Conservation (phyloP, 2,797 vertebrate species). For the Trachops cirrhosus region DNA sequence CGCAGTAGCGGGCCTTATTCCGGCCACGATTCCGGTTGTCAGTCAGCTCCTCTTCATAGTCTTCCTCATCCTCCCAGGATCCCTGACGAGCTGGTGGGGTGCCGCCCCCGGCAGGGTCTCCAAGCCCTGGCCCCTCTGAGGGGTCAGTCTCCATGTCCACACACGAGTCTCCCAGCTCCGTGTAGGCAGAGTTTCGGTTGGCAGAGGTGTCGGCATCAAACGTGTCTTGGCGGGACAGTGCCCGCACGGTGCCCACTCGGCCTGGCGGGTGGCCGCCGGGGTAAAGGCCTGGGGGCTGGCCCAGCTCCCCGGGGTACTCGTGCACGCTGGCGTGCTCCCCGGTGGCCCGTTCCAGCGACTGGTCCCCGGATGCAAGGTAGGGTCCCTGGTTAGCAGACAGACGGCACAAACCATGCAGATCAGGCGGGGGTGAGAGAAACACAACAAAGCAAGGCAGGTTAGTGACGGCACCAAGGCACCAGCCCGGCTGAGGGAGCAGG, state of each 20-base stretch:
- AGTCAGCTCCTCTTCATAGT: conserved; percentile 87
- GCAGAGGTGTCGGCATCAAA: conserved; percentile 94
- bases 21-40: conserved; percentile 91
- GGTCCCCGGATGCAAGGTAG: conserved; percentile 92
- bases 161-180: conserved; percentile 93
- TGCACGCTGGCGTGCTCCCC: conserved; percentile 87
- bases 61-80: conserved; percentile 85
- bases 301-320: conserved; percentile 87
- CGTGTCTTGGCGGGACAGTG: conserved; percentile 94
- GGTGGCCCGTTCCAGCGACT: conserved; percentile 86
- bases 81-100: conserved; percentile 85
- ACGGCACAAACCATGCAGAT: conserved; percentile 82
- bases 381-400: conserved; percentile 88
- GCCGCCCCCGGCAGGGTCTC: conserved; percentile 79
- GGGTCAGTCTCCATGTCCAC: conserved; percentile 97
- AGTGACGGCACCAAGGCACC: conserved; percentile 34
- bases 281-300: conserved; percentile 85
- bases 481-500: neutral
- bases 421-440: conserved; percentile 73
- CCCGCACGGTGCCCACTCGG: conserved; percentile 85
- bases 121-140: conserved; percentile 91
- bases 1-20: conserved; percentile 91
- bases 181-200: conserved; percentile 95
- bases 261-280: conserved; percentile 83
- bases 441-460: conserved; percentile 74